Conservation (phyloP, 2,888 invertebrate genomes). For the Cryptophagus acutangulus region DNA sequence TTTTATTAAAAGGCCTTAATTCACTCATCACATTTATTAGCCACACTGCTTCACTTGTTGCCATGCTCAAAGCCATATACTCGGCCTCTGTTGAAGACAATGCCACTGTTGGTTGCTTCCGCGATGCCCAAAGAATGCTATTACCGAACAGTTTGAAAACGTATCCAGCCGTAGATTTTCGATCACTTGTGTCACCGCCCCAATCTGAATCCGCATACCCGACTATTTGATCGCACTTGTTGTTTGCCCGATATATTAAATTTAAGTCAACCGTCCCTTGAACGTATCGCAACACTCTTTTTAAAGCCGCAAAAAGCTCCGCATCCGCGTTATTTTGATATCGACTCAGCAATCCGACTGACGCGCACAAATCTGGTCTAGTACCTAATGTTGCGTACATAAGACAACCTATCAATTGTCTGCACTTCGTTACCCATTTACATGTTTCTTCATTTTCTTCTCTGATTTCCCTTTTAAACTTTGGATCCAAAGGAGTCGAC, state of each 20-base stretch:
- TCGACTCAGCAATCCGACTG: not conserved
- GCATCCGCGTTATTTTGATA: not conserved
- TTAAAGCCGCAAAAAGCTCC: not conserved
- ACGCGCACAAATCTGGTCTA: not conserved
- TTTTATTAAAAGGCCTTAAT: too few relatives aligned
- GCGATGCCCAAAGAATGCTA: not conserved
- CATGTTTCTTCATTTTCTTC: not conserved
- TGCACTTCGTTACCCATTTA: not conserved
- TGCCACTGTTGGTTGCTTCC: constrained; percentile 10
- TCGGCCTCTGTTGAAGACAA: too few relatives aligned
- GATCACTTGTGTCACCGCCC: not conserved
- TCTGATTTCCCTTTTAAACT: not conserved
- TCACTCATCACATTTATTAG: too few relatives aligned
- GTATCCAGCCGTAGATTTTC: not conserved
- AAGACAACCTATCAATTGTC: not conserved
- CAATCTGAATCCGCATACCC: not conserved
- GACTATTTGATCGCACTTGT: not conserved
- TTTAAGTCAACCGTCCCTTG: not conserved
- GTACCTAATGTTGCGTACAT: not conserved
- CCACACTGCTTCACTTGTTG: too few relatives aligned
- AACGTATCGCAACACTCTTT: not conserved
- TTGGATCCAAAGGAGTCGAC: not conserved
- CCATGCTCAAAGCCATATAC: too few relatives aligned
- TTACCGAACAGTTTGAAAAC: constrained; percentile 7
- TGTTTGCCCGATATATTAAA: not conserved